Percentiles rank a stretch among this genome's conserved stretches.
These are phyloP conservation scores for Macquaria ambigua DNA, from an alignment of 2,113 vertebrate genomes.

Conservation along the genomic window DNA sequence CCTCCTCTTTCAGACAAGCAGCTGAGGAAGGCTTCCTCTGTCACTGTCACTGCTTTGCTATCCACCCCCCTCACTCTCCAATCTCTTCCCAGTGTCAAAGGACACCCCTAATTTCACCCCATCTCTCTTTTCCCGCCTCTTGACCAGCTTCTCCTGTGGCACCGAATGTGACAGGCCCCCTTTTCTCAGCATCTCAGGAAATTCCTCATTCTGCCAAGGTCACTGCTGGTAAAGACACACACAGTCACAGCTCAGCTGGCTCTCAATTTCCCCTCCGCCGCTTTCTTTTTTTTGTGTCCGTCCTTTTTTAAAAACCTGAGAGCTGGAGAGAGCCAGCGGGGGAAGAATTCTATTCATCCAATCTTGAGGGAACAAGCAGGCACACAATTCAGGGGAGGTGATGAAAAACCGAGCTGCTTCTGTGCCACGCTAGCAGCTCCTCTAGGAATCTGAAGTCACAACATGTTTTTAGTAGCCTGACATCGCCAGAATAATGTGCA, in stretches of 20 bases:
- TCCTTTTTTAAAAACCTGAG: slow-evolving; percentile 21
- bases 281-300: slow-evolving; percentile 38
- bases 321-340: slow-evolving; percentile 23
- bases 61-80: slow-evolving; percentile 31
- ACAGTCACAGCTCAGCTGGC: slow-evolving; percentile 52
- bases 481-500: too few relatives aligned
- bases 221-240: slow-evolving; percentile 58
- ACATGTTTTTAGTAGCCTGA: not conserved
- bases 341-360: slow-evolving; percentile 52
- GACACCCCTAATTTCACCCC: slow-evolving; percentile 39
- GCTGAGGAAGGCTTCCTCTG: slow-evolving; percentile 36
- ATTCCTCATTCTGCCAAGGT: slow-evolving; percentile 71
- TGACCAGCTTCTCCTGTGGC: slow-evolving; percentile 42
- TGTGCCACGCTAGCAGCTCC: slow-evolving; percentile 9
- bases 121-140: slow-evolving; percentile 26
- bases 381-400: slow-evolving; percentile 26
- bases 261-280: slow-evolving; percentile 48
- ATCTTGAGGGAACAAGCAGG: slow-evolving; percentile 52
- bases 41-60: slow-evolving; percentile 21
- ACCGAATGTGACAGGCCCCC: slow-evolving; percentile 46
- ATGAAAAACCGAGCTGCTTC: slow-evolving; percentile 29
- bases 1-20: slow-evolving; percentile 41
- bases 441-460: slow-evolving; percentile 32
- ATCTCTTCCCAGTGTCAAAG: slow-evolving; percentile 16
- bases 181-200: slow-evolving; percentile 69